Conservation (phyloP, 2,888 invertebrate genomes). For the Caenorhabditis panamensis region DNA sequence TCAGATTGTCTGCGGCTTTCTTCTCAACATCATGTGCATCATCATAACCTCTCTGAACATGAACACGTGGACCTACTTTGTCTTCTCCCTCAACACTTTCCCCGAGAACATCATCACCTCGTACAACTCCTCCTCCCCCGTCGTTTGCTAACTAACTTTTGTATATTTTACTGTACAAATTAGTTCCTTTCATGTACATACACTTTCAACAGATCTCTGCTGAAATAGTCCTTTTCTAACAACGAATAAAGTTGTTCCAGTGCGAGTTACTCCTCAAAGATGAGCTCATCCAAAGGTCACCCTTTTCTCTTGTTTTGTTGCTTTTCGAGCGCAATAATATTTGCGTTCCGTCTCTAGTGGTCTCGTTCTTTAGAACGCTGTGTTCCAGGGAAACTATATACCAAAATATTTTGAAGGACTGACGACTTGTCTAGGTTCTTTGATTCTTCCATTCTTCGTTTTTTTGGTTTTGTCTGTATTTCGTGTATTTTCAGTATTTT, state of each 20-base stretch:
- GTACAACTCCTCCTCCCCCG: conserved; percentile 28
- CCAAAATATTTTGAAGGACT: conserved; percentile 2
- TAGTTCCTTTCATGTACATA: neutral
- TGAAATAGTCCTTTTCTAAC: conserved; percentile 27
- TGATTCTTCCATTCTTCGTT: too few species aligned
- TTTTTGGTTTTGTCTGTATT: too few species aligned
- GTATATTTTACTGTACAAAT: conserved; percentile 26
- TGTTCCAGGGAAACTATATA: conserved; percentile 5
- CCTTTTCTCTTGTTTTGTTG: conserved; percentile 5
- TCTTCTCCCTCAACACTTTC: conserved; percentile 60
- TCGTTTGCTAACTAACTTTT: conserved; percentile 34
- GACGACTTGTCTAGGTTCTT: too few species aligned
- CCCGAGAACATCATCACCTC: conserved; percentile 46
- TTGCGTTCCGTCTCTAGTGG: conserved; percentile 24
- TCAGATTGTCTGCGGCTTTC: conserved; percentile 64
- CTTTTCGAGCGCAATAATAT: conserved; percentile 28
- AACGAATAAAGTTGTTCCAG: conserved; percentile 14
- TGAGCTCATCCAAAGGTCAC: conserved; percentile 15
- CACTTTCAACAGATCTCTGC: conserved; percentile 50
- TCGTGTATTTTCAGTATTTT: too few species aligned
- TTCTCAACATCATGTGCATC: conserved; percentile 69
- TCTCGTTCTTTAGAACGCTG: neutral
- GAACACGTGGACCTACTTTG: conserved; percentile 68
- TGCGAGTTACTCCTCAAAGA: too few species aligned
- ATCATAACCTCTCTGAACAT: conserved; percentile 66